These are phyloP conservation scores for Pseudomyrmex pallidus DNA, from an alignment of 1,140 invertebrate genomes.

Conservation along the genomic window DNA sequence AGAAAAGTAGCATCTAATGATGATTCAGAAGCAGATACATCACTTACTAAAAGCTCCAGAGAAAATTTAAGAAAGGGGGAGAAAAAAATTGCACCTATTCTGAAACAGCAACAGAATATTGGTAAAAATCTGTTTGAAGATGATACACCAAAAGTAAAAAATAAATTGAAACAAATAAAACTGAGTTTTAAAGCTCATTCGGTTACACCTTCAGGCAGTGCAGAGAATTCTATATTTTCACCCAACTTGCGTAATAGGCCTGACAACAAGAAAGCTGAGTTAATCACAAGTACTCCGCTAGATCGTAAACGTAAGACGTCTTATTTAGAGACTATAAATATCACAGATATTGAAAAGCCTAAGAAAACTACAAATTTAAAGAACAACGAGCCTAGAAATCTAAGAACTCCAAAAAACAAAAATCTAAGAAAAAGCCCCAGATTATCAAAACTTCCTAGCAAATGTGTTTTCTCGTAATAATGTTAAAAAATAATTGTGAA, in stretches of 20 bases:
- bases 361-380: neutral
- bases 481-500: too few species aligned
- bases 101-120: constrained; percentile 2
- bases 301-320: accelerated
- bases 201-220: neutral
- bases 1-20: neutral
- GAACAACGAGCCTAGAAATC: neutral
- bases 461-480: neutral
- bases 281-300: constrained; percentile 64
- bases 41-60: too few species aligned
- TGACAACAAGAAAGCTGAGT: neutral
- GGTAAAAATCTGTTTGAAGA: neutral
- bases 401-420: neutral
- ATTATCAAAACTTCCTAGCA: too few species aligned
- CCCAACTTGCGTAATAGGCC: neutral
- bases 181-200: constrained; percentile 21
- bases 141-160: neutral
- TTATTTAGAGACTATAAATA: constrained; percentile 23
- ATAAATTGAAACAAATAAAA: constrained; percentile 55
- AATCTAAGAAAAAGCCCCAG: neutral
- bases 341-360: constrained; percentile 13
- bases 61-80: too few species aligned
- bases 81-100: neutral
- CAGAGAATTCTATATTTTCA: neutral
- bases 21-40: neutral